Evolutionary conservation across 2,113 vertebrate species (phyloP).

Genomic region (Pholis gunnellus): DNA sequence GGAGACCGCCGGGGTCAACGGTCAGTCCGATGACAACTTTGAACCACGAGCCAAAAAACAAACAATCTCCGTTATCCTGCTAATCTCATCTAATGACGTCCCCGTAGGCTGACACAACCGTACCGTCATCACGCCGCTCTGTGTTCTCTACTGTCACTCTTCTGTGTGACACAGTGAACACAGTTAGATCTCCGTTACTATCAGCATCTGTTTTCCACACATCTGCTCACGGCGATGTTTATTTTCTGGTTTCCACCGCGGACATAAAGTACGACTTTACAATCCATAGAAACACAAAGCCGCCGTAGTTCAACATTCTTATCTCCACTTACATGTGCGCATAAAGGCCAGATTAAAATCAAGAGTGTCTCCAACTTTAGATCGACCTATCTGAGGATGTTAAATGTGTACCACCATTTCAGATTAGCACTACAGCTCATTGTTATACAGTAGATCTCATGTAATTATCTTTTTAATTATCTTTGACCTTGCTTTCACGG

Average conservation of each 20-base stretch:
- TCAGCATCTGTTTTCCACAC: conserved; percentile 11
- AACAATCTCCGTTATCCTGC: conserved; percentile 32
- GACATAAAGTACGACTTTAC: conserved; percentile 13
- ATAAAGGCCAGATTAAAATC: conserved; percentile 48
- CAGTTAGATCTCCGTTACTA: neutral
- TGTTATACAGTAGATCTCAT: conserved; percentile 26
- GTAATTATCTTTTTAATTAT: conserved; percentile 71
- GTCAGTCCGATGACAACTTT: conserved; percentile 59
- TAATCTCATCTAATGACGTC: conserved; percentile 67
- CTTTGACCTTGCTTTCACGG: conserved; percentile 61
- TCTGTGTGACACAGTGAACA: neutral
- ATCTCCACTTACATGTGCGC: neutral
- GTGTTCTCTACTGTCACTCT: neutral
- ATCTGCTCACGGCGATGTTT: conserved; percentile 33
- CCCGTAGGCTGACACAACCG: conserved; percentile 30
- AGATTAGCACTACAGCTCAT: conserved; percentile 26
- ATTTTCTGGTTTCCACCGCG: conserved; percentile 2
- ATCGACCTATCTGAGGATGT: conserved; percentile 27
- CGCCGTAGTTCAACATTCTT: neutral
- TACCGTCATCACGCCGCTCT: conserved; percentile 23
- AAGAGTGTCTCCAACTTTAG: conserved; percentile 40
- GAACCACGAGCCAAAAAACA: conserved; percentile 58
- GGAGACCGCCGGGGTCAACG: conserved; percentile 47
- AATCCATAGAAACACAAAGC: neutral
- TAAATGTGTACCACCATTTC: conserved; percentile 32